Evolutionary conservation across 1,140 invertebrate species (phyloP).

Genomic region (Drosophila azteca): DNA sequence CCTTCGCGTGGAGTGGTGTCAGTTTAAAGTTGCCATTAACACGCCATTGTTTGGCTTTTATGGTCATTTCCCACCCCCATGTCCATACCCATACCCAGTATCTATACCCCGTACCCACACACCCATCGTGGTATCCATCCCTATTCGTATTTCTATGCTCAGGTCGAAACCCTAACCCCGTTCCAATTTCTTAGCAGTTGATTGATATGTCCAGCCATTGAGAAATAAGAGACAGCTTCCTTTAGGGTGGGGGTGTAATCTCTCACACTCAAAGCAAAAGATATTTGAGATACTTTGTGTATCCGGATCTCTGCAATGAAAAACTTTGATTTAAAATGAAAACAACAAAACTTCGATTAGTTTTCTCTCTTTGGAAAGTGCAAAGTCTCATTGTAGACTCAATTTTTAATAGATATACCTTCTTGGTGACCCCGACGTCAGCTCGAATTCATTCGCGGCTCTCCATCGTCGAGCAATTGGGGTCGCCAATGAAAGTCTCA

Average conservation of each 20-base stretch:
- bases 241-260: neutral
- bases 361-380: no score
- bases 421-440: no score
- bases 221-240: constrained; percentile 25
- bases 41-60: constrained; percentile 74
- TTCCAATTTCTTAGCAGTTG: constrained; percentile 64
- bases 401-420: no score
- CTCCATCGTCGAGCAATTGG: no score
- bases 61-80: constrained; percentile 36
- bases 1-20: constrained; percentile 56
- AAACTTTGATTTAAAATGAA: neutral
- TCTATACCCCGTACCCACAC: neutral
- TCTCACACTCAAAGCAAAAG: neutral
- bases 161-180: constrained; percentile 10
- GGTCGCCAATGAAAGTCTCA: no score
- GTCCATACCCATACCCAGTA: neutral
- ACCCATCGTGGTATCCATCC: constrained; percentile 1
- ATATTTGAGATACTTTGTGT: no score
- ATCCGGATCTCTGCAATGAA: no score
- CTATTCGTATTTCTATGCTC: neutral
- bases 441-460: no score
- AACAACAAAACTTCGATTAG: no score
- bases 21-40: constrained; percentile 81
- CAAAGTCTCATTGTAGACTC: no score
- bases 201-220: constrained; percentile 63